These are phyloP conservation scores for Caenorhabditis tropicalis DNA, from an alignment of 1,140 invertebrate genomes.

Conservation along the genomic window DNA sequence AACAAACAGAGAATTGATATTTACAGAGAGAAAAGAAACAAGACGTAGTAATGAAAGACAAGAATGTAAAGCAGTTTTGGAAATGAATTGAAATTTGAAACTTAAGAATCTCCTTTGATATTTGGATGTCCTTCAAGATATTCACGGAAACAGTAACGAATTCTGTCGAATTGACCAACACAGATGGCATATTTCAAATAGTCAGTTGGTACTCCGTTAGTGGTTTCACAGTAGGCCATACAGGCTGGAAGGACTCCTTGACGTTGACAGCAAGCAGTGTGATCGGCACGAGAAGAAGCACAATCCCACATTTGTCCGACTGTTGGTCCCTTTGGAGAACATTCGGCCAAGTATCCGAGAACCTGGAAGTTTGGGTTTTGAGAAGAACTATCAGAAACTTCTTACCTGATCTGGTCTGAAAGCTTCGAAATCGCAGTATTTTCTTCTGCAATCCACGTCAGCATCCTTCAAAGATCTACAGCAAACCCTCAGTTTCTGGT, in stretches of 20 bases:
- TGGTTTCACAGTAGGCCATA: constrained; percentile 69
- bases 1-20: background rate
- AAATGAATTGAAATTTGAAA: background rate
- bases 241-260: constrained; percentile 54
- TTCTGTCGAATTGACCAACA: constrained; percentile 70
- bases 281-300: constrained; percentile 56
- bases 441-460: constrained; percentile 66
- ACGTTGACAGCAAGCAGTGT: constrained; percentile 52
- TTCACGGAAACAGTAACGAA: constrained; percentile 68
- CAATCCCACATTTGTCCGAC: constrained; percentile 61
- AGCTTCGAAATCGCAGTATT: constrained; percentile 70
- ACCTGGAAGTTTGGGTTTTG: constrained; percentile 55
- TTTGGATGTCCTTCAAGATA: constrained; percentile 67
- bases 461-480: constrained; percentile 65
- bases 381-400: background rate
- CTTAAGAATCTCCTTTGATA: constrained; percentile 68
- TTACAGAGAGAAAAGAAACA: background rate
- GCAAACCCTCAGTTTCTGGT: constrained; percentile 67
- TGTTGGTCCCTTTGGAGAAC: constrained; percentile 57
- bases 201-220: constrained; percentile 71
- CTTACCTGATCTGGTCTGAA: constrained; percentile 63
- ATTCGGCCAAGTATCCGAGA: constrained; percentile 61
- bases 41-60: background rate
- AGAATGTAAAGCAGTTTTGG: background rate
- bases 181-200: constrained; percentile 68